phyloP scores from a whole-genome alignment of 2,888 invertebrate species.

The Ganaspis brasiliensis region DNA sequence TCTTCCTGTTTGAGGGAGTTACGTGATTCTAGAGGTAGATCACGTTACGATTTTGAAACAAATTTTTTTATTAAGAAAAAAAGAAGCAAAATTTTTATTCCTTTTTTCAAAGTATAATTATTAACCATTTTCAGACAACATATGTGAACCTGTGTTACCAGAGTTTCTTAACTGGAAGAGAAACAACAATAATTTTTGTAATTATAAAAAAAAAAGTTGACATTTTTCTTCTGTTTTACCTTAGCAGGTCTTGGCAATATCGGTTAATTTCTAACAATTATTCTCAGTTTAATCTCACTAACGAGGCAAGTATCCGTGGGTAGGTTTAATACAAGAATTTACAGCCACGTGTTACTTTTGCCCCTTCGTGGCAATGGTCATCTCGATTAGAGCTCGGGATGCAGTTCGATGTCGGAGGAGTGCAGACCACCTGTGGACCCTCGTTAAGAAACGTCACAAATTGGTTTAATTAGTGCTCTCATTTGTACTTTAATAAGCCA shows the following conservation, averaged over 20 bases:
- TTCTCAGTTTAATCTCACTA: constrained; percentile 33
- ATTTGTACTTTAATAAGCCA: constrained; percentile 66
- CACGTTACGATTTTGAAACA: no score
- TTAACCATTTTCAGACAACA: no score
- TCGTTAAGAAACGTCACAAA: constrained; percentile 70
- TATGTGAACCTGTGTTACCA: no score
- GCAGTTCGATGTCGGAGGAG: constrained; percentile 1
- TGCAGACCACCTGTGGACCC: constrained; percentile 66
- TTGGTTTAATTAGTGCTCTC: constrained; percentile 69
- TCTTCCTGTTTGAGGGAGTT: no score
- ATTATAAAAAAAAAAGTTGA: no score
- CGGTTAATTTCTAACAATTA: constrained; percentile 28
- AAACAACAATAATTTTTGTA: no score
- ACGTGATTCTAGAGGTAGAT: no score
- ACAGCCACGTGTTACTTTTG: constrained; percentile 42
- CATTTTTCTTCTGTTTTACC: no score
- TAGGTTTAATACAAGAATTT: constrained; percentile 30
- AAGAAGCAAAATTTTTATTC: no score
- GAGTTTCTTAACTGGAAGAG: no score
- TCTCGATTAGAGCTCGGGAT: constrained; percentile 31
- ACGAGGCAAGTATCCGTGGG: constrained; percentile 10
- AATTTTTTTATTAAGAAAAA: no score
- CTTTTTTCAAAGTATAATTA: no score
- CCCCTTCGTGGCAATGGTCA: constrained; percentile 40
- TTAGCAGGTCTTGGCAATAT: constrained; percentile 12